A percentile compares a stretch with the other conserved stretches of the same genome.
Conservation (phyloP, 2,888 invertebrate species). For the Boloria selene region DNA sequence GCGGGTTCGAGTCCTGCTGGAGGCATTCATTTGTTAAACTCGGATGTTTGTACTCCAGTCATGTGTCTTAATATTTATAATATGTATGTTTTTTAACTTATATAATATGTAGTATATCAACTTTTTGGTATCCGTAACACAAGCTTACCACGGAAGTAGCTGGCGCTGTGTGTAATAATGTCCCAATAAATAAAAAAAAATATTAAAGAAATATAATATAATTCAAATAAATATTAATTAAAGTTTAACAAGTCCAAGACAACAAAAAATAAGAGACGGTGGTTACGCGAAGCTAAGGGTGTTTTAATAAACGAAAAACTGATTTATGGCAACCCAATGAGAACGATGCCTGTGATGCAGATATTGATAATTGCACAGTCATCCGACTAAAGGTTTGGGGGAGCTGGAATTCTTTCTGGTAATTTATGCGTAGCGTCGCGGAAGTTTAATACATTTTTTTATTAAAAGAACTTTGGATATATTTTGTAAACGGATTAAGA, state of each 20-base stretch:
- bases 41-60: too few species aligned
- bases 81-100: too few species aligned
- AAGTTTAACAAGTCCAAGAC: neutral
- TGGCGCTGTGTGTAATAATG: too few species aligned
- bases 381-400: conserved; percentile 50
- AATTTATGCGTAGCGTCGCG: conserved; percentile 28
- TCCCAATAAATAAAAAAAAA: too few species aligned
- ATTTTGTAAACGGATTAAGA: conserved; percentile 24
- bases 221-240: neutral
- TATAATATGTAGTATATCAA: too few species aligned
- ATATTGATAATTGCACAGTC: conserved; percentile 71
- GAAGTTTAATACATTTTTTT: conserved; percentile 36
- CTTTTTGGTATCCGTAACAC: too few species aligned
- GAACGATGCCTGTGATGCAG: conserved; percentile 57
- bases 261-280: neutral
- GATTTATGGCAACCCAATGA: conserved; percentile 70
- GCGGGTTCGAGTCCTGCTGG: too few species aligned
- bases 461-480: conserved; percentile 16
- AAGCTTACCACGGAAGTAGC: too few species aligned
- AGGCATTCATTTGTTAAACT: too few species aligned
- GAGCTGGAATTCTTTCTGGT: conserved; percentile 26
- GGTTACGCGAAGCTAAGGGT: conserved; percentile 40
- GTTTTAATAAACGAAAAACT: conserved; percentile 75
- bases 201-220: too few species aligned
- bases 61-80: too few species aligned